Base-by-base conservation (phyloP, 1,140 invertebrate genomes). In the Anoplolepis gracilipes region DNA sequence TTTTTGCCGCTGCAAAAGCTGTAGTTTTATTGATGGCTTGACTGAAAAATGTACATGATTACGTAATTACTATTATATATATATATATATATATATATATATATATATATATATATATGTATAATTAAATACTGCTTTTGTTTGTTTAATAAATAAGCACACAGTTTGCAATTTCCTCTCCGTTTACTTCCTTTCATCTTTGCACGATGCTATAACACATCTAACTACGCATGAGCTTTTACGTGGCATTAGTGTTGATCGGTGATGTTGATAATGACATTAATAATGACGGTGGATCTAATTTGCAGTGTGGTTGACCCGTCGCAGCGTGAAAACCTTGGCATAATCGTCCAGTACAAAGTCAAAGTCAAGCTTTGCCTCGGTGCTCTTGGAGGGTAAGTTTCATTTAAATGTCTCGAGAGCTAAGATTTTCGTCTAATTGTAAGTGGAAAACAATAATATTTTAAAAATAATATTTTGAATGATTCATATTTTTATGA, bases 331-430 rank as follows among this genome's bases (percentile, higher is more conserved):
- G 98, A 99, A 95, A 99, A 99, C 94, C 96, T 99, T 91, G 99
- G 99, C 69, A 99, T 99, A 91, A 99, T 99, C 94, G 99, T 99
- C 69, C 99, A 99, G 95, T 99, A 99, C 95, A 99, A 99, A 96
- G 99, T 99, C 13, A 99, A 99, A 96, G 99, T 99, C 73, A 99
- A 99, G 96, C 96, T 99, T 73, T 98, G 98, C 92, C 96, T 99
- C 69, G 98, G 99, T 87, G 96, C 98, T 89, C 96, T 99, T 61
- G 98, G 98, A 93, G 98, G 98, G 98, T 99, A 96, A 97, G 97
- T 95, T 53, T 39, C 0, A 36, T 75, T 13, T 49, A 49, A 49
- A 19, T 49, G 13, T 49, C 16, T 16, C 46, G 16, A 19, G 46
- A 46, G 3, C 11, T 46, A 16, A 49, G 4, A 49, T 49, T 46